Evolutionary conservation across 2,888 invertebrate genomes (phyloP), one percentile per base, ranked within the genome.

Genomic region (Pristionchus mayeri): DNA sequence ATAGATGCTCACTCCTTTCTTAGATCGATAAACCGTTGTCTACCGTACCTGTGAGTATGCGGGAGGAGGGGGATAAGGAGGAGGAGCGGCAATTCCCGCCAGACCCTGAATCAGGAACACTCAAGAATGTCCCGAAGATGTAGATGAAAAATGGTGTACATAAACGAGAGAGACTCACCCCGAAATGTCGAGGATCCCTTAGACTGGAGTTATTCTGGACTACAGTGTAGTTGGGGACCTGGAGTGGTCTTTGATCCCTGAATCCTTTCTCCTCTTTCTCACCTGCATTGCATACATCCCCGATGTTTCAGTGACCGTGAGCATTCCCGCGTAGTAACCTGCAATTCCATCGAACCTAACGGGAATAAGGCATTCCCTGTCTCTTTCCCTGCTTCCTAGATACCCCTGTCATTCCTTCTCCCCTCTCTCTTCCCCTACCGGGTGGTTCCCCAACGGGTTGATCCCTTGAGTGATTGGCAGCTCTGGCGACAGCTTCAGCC

Each of bases 31-130:
- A n/a, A 9, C 0, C 40, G 6, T n/a, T 7, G 7, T 40, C 40
- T 71, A 71, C 71, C 50, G 54, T 54, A 71, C 71, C 44, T 84
- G 84, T 27, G 84, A 84, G 48, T 84, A 84, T 16, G 84, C 71
- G n/a, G 84, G 84, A 30, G 84, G 84, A 4, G 84, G 84, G n/a
- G 84, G 84, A 52, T 84, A 84, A 34, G 84, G 84, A 37, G 84
- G 84, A 37, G 84, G 84, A 75, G 84, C 84, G 0, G 84, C 75
- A 50, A 84, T 75, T 13, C 84, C 84, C 21, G 71, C 84, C 24
- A 84, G 37, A n/a, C 84, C 84, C 84, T 84, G 75, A 50, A 75
- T 48, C n/a, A 67, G 16, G 40, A 13, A 48, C 21, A 82, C 57
- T 34, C 18, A 37, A 37, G 37, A n/a, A n/a, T n/a, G n/a, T n/a